These are phyloP conservation scores for Chelidonichthys spinosus DNA, from an alignment of 2,797 vertebrate genomes.

Conservation along the genomic window DNA sequence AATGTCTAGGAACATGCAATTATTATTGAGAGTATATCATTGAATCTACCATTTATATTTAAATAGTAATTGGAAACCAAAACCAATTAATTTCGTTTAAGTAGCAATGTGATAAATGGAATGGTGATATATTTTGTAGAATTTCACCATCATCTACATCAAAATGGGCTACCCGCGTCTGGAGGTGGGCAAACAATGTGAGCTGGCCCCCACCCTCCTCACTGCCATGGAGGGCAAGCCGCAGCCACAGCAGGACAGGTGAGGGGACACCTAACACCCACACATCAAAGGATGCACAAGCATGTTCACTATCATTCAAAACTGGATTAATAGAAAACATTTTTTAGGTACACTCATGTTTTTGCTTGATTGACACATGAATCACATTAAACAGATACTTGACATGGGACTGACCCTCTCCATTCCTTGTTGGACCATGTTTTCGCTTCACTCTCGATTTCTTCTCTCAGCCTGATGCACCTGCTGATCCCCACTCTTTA, in stretches of 20 bases:
- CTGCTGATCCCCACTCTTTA: conserved; percentile 97
- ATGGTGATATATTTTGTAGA: conserved; percentile 79
- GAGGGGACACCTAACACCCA: conserved; percentile 32
- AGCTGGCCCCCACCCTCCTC: conserved; percentile 95
- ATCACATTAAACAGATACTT: background rate
- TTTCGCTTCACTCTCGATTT: conserved; percentile 54
- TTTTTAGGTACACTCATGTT: background rate
- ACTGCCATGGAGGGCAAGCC: conserved; percentile 99
- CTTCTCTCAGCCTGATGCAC: conserved; percentile 93
- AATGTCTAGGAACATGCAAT: background rate
- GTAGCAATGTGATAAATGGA: background rate
- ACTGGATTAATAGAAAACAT: background rate
- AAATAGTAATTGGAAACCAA: background rate
- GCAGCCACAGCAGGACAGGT: conserved; percentile 98
- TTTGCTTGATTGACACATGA: background rate
- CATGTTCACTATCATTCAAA: background rate
- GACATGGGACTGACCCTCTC: background rate
- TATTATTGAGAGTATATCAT: background rate
- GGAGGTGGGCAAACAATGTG: conserved; percentile 95
- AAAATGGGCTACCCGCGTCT: conserved; percentile 99
- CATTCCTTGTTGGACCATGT: background rate
- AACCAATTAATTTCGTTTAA: background rate
- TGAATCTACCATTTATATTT: background rate
- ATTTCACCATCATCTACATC: conserved; percentile 99
- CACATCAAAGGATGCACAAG: background rate